Evolutionary conservation across 1,140 invertebrate species (phyloP).

Genomic region (Pentalonia nigronervosa): DNA sequence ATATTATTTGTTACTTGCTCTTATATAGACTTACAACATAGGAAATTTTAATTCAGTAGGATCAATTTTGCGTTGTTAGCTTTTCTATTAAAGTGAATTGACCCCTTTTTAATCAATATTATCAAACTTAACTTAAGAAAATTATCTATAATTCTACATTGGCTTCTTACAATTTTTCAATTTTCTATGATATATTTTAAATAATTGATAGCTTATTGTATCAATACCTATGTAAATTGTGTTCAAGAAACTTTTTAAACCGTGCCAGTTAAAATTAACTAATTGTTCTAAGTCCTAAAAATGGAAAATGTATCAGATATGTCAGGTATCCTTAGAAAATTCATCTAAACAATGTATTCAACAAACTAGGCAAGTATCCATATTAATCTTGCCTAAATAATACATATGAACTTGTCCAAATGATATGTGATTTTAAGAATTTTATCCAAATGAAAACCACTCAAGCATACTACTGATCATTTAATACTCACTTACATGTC

Average conservation of each 20-base stretch:
- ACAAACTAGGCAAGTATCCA: too few relatives aligned
- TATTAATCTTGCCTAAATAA: neutral
- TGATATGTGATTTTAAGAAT: too few relatives aligned
- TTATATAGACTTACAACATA: neutral
- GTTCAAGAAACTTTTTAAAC: neutral
- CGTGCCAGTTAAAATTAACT: neutral
- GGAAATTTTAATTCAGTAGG: neutral
- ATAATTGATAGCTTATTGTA: neutral
- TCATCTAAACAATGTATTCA: too few relatives aligned
- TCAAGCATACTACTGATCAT: neutral
- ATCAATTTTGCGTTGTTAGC: neutral
- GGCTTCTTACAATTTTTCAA: too few relatives aligned
- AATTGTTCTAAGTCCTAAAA: neutral
- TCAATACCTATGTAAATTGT: neutral
- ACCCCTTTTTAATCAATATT: neutral
- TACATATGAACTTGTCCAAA: too few relatives aligned
- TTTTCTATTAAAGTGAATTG: neutral
- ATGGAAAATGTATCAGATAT: too few relatives aligned
- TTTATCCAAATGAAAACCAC: neutral
- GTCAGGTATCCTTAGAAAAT: too few relatives aligned
- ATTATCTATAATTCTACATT: neutral
- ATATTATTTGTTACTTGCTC: neutral
- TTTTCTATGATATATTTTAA: neutral
- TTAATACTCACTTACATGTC: neutral
- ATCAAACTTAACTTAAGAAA: neutral